These are phyloP conservation scores for Apoda limacodes DNA, from an alignment of 2,888 invertebrate genomes.

Conservation along the genomic window DNA sequence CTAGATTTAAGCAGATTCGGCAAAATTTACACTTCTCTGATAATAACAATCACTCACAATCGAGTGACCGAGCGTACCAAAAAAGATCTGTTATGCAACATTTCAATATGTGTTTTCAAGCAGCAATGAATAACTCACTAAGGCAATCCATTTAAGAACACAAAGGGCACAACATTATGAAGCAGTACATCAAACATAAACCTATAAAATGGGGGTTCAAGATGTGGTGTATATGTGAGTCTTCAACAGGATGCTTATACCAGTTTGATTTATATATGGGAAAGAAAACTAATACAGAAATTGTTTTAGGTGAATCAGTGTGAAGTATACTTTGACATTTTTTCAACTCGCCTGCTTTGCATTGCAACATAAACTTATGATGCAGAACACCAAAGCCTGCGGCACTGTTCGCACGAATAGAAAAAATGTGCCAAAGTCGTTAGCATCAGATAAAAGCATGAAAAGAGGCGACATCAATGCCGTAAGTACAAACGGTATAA, in stretches of 20 bases:
- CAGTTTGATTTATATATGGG: slow-evolving; percentile 12
- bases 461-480: slow-evolving; percentile 2
- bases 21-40: slow-evolving; percentile 14
- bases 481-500: slow-evolving; percentile 6
- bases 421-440: slow-evolving; percentile 16
- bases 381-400: slow-evolving; percentile 18
- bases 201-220: slow-evolving; percentile 11
- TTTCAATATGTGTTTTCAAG: slow-evolving; percentile 13
- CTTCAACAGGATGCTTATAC: slow-evolving; percentile 11
- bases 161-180: slow-evolving; percentile 11
- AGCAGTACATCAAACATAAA: slow-evolving; percentile 10
- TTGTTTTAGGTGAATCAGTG: slow-evolving; percentile 15
- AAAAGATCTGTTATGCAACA: slow-evolving; percentile 12
- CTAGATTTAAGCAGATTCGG: slow-evolving; percentile 14
- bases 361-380: slow-evolving; percentile 13
- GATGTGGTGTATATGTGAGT: slow-evolving; percentile 12
- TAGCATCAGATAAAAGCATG: slow-evolving; percentile 13
- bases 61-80: slow-evolving; percentile 12
- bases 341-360: slow-evolving; percentile 13
- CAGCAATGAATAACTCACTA: slow-evolving; percentile 8
- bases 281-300: slow-evolving; percentile 13
- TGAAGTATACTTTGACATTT: slow-evolving; percentile 17
- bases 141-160: slow-evolving; percentile 10
- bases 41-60: slow-evolving; percentile 13
- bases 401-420: slow-evolving; percentile 18